Base-by-base conservation (phyloP, 1,140 invertebrate species). In the Diprion similis region DNA sequence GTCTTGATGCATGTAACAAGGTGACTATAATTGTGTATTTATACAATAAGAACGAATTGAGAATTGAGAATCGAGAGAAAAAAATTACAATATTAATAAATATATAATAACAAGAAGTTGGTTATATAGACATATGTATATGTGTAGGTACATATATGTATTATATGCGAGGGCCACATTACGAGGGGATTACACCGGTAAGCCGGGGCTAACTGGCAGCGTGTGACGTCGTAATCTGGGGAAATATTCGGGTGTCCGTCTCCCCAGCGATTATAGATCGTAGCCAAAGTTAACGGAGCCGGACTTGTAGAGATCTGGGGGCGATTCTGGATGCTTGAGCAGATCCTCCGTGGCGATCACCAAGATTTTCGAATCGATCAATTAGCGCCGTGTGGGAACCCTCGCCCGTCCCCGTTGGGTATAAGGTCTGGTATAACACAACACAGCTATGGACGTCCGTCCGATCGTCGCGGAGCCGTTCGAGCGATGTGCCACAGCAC, bases 341-440 rank as follows among this genome's bases (percentile, higher is more conserved):
- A 75, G 81, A 83, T 83, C 82, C 82, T 59, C 73, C 72, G 75
- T 71, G 83, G 83, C 84, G 85, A 86, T 87, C 83, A 85, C 80
- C 80, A 82, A 86, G 85, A 88, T 88, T 86, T 87, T 85, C 81
- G 83, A 85, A 87, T 88, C 85, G 87, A 88, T 88, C 86, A 88
- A 88, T 88, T 88, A 88, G 82, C 84, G 82, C 80, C 84, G 86
- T 88, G 87, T 88, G 87, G 87, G 87, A 88, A 88, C 86, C 84
- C 81, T 85, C 82, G 76, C 77, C 77, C 72, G 59, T 72, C 74
- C 73, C 75, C 80, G 76, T 81, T 74, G n/a, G 51, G 51, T 59
- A 59, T 59, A 37, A 37, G 24, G 24, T 15, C 51, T 13, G 11
- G 11, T 13, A 59, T 59, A 17, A 37, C 24, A 37, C 24, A 37